phyloP scores from a whole-genome alignment of 2,113 vertebrate species.

The Gadus macrocephalus region DNA sequence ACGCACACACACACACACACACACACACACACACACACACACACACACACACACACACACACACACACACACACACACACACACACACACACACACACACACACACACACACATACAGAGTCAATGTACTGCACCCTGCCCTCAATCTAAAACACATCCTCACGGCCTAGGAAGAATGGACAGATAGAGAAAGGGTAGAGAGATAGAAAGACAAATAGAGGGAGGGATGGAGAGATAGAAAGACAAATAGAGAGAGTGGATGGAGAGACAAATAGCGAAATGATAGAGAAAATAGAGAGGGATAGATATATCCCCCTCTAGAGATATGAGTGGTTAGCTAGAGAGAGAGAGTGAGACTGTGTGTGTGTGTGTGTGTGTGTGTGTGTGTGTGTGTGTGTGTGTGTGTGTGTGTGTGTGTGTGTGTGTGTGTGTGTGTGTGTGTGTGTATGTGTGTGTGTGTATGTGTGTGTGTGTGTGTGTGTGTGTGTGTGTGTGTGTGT shows the following conservation, averaged over 20 bases:
- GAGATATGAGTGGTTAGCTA: too few species aligned
- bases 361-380: too few species aligned
- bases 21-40: slow-evolving; percentile 66
- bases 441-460: too few species aligned
- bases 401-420: too few species aligned
- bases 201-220: slow-evolving; percentile 6
- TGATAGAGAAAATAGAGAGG: not conserved
- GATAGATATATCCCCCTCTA: too few species aligned
- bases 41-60: slow-evolving; percentile 46
- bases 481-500: too few species aligned
- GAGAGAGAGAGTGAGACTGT: too few species aligned
- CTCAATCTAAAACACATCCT: slow-evolving; percentile 72
- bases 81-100: slow-evolving; percentile 46
- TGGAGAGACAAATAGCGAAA: not conserved
- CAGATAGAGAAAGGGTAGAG: slow-evolving; percentile 47
- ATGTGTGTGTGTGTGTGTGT: too few species aligned
- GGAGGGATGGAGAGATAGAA: not conserved
- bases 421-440: too few species aligned
- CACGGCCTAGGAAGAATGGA: slow-evolving; percentile 67
- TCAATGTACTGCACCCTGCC: slow-evolving; percentile 62
- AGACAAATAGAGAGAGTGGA: not conserved
- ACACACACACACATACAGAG: slow-evolving; percentile 56
- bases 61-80: slow-evolving; percentile 63
- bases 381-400: too few species aligned
- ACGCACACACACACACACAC: slow-evolving; percentile 47